Evolutionary conservation across 2,797 vertebrate genomes (phyloP), one percentile per base, ranked within the genome.

Genomic region (Odontamblyopus rebecca): DNA sequence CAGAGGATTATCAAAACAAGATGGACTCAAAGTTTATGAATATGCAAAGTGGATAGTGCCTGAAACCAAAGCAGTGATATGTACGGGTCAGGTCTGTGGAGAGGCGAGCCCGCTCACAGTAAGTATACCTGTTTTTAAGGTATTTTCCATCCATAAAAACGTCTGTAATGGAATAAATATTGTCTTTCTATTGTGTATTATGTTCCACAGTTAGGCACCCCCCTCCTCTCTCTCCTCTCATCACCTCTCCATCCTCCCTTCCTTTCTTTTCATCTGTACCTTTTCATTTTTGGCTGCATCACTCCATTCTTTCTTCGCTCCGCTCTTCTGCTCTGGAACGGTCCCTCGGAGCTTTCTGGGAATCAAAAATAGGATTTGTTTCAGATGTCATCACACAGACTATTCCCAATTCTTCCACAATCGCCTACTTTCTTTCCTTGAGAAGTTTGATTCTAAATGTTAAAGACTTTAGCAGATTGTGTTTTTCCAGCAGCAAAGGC

Each of bases 191-290:
- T 15, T 48, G 44, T 13, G 15, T 15, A 1, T 13, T 15, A 48
- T 15, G 44, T 48, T 48, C 44, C 44, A 13, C 11, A 44, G 41
- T 0, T 4, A 6, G 7, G 6, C 32, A 35, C 35, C 6, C 15
- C 6, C 26, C 23, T 29, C 26, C 23, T 18, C 50, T 73, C 72
- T 76, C 73, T 71, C 73, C 62, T 44, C 69, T 71, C 71, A 1
- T 64, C 71, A 78, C 73, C 77, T 76, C 72, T 70, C 53, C 66
- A 68, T 83, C 80, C 32, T 68, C 6, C 61, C 35, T 61, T 59
- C 61, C 65, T 77, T 69, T 61, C 64, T 69, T 64, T 69, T 56
- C 61, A 13, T 50, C 27, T 3, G 12, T 41, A 0, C 59, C 50
- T 68, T 61, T 74, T 74, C 69, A 41, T 63, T 35, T 38, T 41